These are phyloP conservation scores for Drosophila fungiperda DNA, from an alignment of 2,888 invertebrate genomes.

Conservation along the genomic window DNA sequence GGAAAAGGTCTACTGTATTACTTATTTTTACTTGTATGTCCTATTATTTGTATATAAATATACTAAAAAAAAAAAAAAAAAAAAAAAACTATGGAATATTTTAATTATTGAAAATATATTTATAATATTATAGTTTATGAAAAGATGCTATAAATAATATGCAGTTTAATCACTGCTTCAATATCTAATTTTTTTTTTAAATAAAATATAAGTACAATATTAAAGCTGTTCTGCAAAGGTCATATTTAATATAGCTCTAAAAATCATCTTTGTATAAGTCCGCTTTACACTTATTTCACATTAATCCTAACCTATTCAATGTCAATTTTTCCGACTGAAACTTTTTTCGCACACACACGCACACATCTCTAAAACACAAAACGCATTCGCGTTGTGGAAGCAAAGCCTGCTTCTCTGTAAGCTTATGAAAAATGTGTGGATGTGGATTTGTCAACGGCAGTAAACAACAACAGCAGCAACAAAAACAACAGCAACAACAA, in stretches of 20 bases:
- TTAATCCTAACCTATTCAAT: neutral
- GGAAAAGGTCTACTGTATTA: neutral
- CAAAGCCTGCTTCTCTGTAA: conserved; percentile 27
- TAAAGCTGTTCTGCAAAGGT: neutral
- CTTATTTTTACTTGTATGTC: neutral
- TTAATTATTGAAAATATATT: too few relatives aligned
- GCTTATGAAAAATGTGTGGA: conserved; percentile 73
- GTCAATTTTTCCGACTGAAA: neutral
- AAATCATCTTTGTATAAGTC: too few relatives aligned
- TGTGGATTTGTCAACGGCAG: conserved; percentile 70
- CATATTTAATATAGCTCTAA: neutral
- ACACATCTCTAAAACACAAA: conserved; percentile 22
- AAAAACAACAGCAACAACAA: conserved; percentile 29
- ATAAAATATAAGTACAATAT: neutral
- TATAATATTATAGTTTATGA: neutral
- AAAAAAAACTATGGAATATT: too few relatives aligned
- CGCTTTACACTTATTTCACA: neutral
- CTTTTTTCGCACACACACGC: conserved; percentile 6
- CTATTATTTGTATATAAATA: neutral
- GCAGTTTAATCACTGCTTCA: too few relatives aligned
- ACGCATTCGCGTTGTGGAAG: conserved; percentile 9
- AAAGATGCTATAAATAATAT: neutral
- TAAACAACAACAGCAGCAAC: conserved; percentile 40
- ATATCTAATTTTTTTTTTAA: too few relatives aligned
- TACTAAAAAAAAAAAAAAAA: too few relatives aligned